phyloP scores from a whole-genome alignment of 2,113 vertebrate species.

The Lepus americanus region DNA sequence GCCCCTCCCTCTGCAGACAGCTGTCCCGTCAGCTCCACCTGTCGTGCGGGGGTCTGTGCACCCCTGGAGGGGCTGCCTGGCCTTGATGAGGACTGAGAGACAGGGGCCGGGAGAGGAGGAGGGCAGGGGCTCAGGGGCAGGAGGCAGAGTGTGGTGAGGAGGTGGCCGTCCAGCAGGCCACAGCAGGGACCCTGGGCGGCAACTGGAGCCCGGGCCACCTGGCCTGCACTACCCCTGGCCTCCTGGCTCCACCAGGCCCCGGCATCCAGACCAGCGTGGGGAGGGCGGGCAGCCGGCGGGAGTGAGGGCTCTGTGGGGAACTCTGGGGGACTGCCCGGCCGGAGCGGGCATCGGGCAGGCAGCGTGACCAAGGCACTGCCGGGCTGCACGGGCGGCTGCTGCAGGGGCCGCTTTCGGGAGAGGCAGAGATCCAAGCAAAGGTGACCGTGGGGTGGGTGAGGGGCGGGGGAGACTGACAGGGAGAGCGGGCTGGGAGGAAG shows the following conservation, averaged over 20 bases:
- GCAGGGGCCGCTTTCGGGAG: not conserved
- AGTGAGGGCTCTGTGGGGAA: not conserved
- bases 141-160: fast-evolving
- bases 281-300: not conserved
- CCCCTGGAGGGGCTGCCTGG: not conserved
- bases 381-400: not conserved
- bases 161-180: not conserved
- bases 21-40: not conserved
- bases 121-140: not conserved
- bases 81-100: not conserved
- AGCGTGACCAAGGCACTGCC: not conserved
- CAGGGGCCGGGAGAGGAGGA: not conserved
- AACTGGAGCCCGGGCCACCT: no score
- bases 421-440: not conserved
- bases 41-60: not conserved
- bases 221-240: not conserved
- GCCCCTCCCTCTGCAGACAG: not conserved
- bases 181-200: not conserved
- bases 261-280: fast-evolving
- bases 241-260: not conserved
- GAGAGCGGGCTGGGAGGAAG: not conserved
- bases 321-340: not conserved
- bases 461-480: not conserved
- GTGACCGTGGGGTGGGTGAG: fast-evolving
- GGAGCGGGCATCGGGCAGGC: not conserved